A percentile compares a stretch with the other conserved stretches of the same genome.
These are phyloP conservation scores for Mugil cephalus DNA, from an alignment of 2,113 vertebrate species.

Conservation along the genomic window DNA sequence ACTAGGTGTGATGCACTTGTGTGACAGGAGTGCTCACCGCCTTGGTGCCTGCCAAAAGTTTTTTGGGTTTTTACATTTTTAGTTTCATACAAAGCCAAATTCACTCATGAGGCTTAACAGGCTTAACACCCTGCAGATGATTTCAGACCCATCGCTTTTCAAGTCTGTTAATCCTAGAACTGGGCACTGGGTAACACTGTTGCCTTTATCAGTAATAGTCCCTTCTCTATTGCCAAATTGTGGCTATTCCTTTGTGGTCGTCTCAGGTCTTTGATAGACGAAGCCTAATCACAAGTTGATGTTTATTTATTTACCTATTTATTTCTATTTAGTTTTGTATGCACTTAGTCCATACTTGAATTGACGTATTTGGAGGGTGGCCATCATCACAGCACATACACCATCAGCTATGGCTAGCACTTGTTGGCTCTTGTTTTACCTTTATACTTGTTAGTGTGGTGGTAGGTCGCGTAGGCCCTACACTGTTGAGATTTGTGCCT, in stretches of 20 bases:
- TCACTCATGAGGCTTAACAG: not conserved
- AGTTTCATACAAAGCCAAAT: conserved; percentile 21
- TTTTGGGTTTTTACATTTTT: not conserved
- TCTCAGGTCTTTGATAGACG: conserved; percentile 11
- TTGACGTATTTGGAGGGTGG: not conserved
- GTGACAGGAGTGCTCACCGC: conserved; percentile 25
- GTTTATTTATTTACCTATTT: conserved; percentile 77
- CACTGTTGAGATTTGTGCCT: conserved; percentile 33
- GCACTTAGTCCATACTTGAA: conserved; percentile 4
- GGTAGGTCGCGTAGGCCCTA: not conserved
- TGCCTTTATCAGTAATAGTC: conserved; percentile 1
- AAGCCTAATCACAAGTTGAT: conserved; percentile 21
- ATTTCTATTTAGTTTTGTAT: conserved; percentile 43
- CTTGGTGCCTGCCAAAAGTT: conserved; percentile 31
- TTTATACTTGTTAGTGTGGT: not conserved
- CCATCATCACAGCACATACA: conserved; percentile 20
- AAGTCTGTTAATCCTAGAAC: not conserved
- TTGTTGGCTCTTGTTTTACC: not conserved
- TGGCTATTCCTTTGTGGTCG: conserved; percentile 1
- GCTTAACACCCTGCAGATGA: conserved; percentile 17
- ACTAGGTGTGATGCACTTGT: not conserved
- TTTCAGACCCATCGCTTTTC: conserved; percentile 10
- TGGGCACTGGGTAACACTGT: not conserved
- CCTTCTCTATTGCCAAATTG: conserved; percentile 26
- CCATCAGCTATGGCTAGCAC: conserved; percentile 17